Evolutionary conservation across 2,888 invertebrate genomes (phyloP), one percentile per base, ranked within the genome.

Genomic region (Orthonevra nobilis): DNA sequence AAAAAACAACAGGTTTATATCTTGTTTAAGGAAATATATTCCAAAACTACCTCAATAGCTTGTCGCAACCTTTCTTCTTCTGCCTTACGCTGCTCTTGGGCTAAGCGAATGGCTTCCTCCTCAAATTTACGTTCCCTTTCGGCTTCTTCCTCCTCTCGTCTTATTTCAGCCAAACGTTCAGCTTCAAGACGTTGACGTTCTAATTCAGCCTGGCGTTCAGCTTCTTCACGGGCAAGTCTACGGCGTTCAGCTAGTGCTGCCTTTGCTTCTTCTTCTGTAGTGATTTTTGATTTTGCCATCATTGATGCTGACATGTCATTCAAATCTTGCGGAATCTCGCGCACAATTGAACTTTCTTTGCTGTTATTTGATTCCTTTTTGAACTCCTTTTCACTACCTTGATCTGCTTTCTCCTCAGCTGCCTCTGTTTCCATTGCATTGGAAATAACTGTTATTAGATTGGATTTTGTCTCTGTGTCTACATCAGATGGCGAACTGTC

Each of bases 251-350:
- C 97, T 64, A 98, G 90, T 63, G 97, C 97, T 12, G 97, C 97
- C 89, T 97, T 97, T 5, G 97, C 97, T 87, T 97, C 93, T 87
- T 96, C 97, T 89, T 96, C 97, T 1, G 96, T 96, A 6, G 94
- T 95, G 82, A 96, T 96, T 82, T 93, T 90, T 23, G 90, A 90
- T 86, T 92, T 93, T 7, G 91, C 91, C 73, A 92, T 92, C 91
- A 93, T 92, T 28, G 93, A 93, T 44, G 93, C 92, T 82, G 90
- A 86, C 87, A 88, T 88, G 82, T 88, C 88, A 36, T 83, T 85
- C 61, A 14, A 79, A 82, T 79, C 75, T 77, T 20, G 83, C 26
- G 84, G 84, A 38, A 86, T 64, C 50, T 87, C 87, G 9, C 86
- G 86, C 60, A 85, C 85, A 69, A 84, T 86, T 0, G 86, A 87